Evolutionary conservation across 64 coral and sea anemone genomes (phyloP).

Genomic region (Orbicella faveolata): DNA sequence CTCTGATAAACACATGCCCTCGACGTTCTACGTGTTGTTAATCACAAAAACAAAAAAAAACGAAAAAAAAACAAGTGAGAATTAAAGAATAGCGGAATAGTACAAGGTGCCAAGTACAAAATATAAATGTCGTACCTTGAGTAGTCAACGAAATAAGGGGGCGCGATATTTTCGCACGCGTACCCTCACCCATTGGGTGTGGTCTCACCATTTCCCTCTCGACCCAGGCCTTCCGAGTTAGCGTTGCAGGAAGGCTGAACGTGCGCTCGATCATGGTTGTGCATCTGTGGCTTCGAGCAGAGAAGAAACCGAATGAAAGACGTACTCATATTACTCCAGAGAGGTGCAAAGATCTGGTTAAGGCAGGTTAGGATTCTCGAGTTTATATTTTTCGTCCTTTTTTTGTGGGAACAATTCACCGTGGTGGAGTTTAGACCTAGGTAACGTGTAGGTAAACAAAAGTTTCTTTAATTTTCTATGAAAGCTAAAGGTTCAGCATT

Average conservation of each 20-base stretch:
- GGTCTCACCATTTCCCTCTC: neutral
- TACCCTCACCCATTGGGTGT: no score
- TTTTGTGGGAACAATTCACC: neutral
- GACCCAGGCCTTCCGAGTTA: neutral
- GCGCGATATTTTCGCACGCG: neutral
- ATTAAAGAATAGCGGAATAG: no score
- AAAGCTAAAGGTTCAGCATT: no score
- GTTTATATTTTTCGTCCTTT: neutral
- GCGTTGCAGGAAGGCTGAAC: neutral
- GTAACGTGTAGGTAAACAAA: neutral
- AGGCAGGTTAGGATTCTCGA: slow-evolving; percentile 44
- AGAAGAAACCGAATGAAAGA: slow-evolving; percentile 64
- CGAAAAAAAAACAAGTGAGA: no score
- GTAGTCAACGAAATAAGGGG: neutral
- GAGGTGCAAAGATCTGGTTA: slow-evolving; percentile 62
- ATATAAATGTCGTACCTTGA: no score
- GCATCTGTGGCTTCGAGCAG: slow-evolving; percentile 84
- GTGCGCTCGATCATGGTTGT: slow-evolving; percentile 1
- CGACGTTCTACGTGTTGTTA: no score
- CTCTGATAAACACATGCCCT: no score
- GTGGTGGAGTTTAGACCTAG: no score
- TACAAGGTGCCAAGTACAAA: no score
- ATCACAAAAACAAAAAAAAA: no score
- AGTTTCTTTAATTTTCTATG: neutral
- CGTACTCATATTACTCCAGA: slow-evolving; percentile 74